Evolutionary conservation across 2,113 vertebrate species (phyloP).

Genomic region (Oreotrochilus melanogaster): DNA sequence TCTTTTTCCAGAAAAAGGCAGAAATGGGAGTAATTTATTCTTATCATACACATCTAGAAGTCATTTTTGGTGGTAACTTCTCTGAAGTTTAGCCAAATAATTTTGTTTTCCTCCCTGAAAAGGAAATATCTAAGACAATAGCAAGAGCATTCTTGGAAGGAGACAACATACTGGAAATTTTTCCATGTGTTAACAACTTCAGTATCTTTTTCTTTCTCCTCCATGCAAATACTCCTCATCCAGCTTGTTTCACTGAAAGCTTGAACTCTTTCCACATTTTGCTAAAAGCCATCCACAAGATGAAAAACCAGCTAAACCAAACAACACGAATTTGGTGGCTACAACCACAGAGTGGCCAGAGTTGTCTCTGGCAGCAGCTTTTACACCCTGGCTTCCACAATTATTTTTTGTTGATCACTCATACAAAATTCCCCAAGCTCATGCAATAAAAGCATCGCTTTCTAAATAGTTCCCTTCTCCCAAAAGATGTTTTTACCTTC

Average conservation of each 20-base stretch:
- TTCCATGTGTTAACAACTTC: neutral
- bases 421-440: neutral
- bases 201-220: neutral
- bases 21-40: neutral
- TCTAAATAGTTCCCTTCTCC: constrained; percentile 10
- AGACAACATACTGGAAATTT: neutral
- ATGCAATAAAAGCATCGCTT: neutral
- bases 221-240: neutral
- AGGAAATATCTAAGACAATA: neutral
- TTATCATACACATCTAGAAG: neutral
- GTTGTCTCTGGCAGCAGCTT: neutral
- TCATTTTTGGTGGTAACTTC: neutral
- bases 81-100: neutral
- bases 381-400: neutral
- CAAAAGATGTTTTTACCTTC: neutral
- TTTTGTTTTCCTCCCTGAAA: neutral
- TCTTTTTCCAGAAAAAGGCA: neutral
- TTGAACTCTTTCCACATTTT: neutral
- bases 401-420: neutral
- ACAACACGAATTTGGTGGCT: neutral
- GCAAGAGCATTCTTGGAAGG: neutral
- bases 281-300: neutral
- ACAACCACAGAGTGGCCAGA: neutral
- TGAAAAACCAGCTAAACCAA: neutral
- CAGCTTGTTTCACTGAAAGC: neutral